Evolutionary conservation across 2,888 invertebrate genomes (phyloP).

Genomic region (Resseliella maxima): DNA sequence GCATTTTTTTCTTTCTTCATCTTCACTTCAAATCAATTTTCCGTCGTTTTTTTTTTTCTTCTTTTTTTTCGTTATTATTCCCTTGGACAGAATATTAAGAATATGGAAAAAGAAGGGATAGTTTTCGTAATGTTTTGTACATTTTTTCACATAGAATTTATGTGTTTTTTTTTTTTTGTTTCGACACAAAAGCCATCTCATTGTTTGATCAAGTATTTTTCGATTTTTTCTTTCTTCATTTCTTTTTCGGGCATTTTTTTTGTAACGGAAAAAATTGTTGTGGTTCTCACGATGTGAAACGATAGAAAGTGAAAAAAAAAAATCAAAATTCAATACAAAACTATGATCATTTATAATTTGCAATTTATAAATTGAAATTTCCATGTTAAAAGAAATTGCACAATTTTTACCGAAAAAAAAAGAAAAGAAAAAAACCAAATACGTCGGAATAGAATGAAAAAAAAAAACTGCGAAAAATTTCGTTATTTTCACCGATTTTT

Average conservation of each 20-base stretch:
- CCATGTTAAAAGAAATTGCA: slow-evolving; percentile 12
- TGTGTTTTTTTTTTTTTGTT: background rate
- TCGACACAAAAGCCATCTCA: slow-evolving; percentile 29
- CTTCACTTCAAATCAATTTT: slow-evolving; percentile 24
- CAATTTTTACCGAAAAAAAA: background rate
- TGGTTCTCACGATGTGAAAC: slow-evolving; percentile 50
- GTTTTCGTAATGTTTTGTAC: slow-evolving; percentile 41
- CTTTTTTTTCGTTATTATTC: background rate
- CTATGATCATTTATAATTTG: slow-evolving; percentile 47
- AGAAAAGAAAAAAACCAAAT: background rate
- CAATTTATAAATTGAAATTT: slow-evolving; percentile 30
- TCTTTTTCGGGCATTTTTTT: slow-evolving; percentile 5
- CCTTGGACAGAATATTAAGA: background rate
- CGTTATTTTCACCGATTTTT: slow-evolving; percentile 17
- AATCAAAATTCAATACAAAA: background rate
- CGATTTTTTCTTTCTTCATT: too few relatives aligned
- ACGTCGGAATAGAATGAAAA: background rate
- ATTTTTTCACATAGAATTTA: background rate
- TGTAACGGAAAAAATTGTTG: slow-evolving; percentile 27
- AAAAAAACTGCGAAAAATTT: background rate
- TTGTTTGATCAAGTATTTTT: slow-evolving; percentile 52
- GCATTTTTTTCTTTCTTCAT: slow-evolving; percentile 41
- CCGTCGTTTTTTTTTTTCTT: slow-evolving; percentile 16
- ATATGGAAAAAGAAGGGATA: slow-evolving; percentile 17
- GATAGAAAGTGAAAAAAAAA: background rate